Percentiles rank a stretch among this genome's conserved stretches.
phyloP scores from a whole-genome alignment of 2,888 invertebrate genomes.

The Drosophila maculinotata region DNA sequence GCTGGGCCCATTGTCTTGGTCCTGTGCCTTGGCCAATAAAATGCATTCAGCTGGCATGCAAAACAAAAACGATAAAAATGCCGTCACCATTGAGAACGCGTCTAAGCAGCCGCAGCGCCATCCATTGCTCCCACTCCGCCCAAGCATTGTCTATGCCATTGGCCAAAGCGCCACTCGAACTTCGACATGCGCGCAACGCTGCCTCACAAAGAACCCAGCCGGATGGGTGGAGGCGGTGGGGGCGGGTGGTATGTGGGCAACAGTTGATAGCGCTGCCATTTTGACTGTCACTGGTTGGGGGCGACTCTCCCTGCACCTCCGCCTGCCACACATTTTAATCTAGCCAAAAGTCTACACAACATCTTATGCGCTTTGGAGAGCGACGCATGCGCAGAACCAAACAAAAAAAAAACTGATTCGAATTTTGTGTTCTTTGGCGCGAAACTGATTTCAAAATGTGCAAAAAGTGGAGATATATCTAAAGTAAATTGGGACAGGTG shows the following conservation, averaged over 20 bases:
- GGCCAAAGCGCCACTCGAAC: conserved; percentile 64
- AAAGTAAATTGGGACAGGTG: too few relatives aligned
- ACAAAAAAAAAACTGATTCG: background rate
- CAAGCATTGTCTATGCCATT: conserved; percentile 77
- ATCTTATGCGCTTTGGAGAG: conserved; percentile 49
- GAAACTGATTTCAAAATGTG: conserved; percentile 27
- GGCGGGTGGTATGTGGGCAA: conserved; percentile 8
- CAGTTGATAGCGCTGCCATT: conserved; percentile 69
- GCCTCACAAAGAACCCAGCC: conserved; percentile 16
- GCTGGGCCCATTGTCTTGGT: conserved; percentile 68
- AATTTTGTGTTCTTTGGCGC: conserved; percentile 59
- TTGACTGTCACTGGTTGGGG: conserved; percentile 52
- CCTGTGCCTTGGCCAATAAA: conserved; percentile 70
- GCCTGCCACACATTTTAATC: background rate
- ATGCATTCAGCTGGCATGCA: conserved; percentile 74
- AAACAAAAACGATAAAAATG: conserved; percentile 75
- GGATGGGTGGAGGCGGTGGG: conserved; percentile 6
- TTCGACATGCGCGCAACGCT: conserved; percentile 73
- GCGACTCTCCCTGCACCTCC: background rate
- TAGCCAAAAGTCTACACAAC: conserved; percentile 59
- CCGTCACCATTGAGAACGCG: conserved; percentile 78
- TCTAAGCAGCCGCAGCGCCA: conserved; percentile 68
- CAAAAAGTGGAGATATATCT: background rate
- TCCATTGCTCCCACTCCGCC: conserved; percentile 45
- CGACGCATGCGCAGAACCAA: conserved; percentile 64